Evolutionary conservation across 2,888 invertebrate species (phyloP).

Genomic region (Piscicola geometra): DNA sequence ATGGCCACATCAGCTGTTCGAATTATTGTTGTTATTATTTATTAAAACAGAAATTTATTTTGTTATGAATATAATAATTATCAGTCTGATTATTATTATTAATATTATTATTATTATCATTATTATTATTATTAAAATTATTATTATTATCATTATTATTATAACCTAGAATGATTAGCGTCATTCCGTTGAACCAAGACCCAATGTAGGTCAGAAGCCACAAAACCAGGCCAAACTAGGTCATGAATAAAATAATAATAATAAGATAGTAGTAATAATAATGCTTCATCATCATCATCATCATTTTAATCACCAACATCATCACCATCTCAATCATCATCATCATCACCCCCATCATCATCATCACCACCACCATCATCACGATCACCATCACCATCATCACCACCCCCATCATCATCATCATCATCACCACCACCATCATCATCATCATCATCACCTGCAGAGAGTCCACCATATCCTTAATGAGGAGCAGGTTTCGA

Average conservation of each 20-base stretch:
- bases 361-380: conserved; percentile 1
- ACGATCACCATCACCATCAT: neutral
- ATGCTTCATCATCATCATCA: neutral
- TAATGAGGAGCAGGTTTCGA: conserved; percentile 88
- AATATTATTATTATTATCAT: no score
- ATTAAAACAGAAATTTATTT: no score
- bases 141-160: no score
- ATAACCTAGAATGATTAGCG: conserved; percentile 85
- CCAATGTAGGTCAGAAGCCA: conserved; percentile 97
- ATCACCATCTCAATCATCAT: neutral
- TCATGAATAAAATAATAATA: conserved; percentile 22
- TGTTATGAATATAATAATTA: no score
- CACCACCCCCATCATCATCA: neutral
- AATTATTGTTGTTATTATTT: neutral
- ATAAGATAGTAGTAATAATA: no score
- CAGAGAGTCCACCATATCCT: conserved; percentile 80
- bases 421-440: conserved; percentile 10
- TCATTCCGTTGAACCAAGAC: conserved; percentile 98
- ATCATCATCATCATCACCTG: conserved; percentile 52
- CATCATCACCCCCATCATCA: neutral
- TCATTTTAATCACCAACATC: neutral
- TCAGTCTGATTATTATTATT: no score
- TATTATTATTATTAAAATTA: no score
- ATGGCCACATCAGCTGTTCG: conserved; percentile 77
- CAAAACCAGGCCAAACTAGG: conserved; percentile 87